phyloP scores from a whole-genome alignment of 2,797 vertebrate species.

The Smutsia temminckii region DNA sequence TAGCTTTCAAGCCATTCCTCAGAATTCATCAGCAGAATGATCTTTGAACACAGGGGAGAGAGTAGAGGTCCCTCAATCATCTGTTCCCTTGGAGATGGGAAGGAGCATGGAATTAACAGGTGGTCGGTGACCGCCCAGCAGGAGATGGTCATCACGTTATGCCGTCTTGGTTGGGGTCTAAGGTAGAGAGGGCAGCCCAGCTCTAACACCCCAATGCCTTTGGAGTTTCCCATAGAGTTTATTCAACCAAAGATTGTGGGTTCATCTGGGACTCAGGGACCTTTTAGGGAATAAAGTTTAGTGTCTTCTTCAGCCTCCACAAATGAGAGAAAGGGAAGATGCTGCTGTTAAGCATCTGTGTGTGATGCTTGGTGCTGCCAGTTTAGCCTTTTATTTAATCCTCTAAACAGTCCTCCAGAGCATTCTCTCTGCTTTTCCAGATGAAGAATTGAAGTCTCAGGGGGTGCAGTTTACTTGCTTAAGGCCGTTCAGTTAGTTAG shows the following conservation, averaged over 20 bases:
- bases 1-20: neutral
- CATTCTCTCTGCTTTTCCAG: neutral
- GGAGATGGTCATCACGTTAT: neutral
- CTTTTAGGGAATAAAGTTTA: neutral
- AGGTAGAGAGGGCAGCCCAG: neutral
- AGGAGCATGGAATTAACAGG: neutral
- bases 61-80: neutral
- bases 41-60: neutral
- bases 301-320: neutral
- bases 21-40: neutral
- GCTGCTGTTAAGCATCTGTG: accelerated
- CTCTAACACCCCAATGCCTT: accelerated
- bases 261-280: neutral
- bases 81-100: neutral
- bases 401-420: neutral
- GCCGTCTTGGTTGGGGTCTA: neutral
- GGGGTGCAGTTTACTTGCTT: neutral
- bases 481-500: neutral
- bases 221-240: neutral
- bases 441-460: neutral
- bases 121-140: neutral
- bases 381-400: neutral
- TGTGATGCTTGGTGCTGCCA: too few relatives aligned
- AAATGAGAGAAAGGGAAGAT: neutral
- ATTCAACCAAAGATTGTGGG: neutral